Base-by-base conservation (phyloP, 2,888 invertebrate species). In the Lepetodrilus schrolli region DNA sequence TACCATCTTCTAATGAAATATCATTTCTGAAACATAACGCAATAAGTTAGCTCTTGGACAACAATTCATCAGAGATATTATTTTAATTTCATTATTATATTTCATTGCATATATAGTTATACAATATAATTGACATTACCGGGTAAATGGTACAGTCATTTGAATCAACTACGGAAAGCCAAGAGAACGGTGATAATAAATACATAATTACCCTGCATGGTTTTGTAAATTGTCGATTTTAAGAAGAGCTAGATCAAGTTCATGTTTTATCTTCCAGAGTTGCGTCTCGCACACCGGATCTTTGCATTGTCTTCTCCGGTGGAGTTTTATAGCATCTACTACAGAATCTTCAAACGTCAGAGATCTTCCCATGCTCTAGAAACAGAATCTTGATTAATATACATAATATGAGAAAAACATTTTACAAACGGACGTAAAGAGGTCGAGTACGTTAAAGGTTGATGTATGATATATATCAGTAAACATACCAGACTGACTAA, bases 401-500 rank as follows among this genome's bases (percentile, higher is more conserved):
- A n/a, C n/a, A n/a, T n/a, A n/a, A n/a, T n/a, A n/a, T n/a, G n/a
- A n/a, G n/a, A n/a, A n/a, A n/a, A n/a, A n/a, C n/a, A n/a, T n/a
- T n/a, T n/a, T n/a, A n/a, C n/a, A n/a, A n/a, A n/a, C n/a, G n/a
- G n/a, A n/a, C n/a, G n/a, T n/a, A n/a, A n/a, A n/a, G n/a, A n/a
- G n/a, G n/a, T n/a, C n/a, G n/a, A n/a, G n/a, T n/a, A n/a, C n/a
- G n/a, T n/a, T n/a, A n/a, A n/a, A n/a, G n/a, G n/a, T n/a, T n/a
- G n/a, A n/a, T n/a, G n/a, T n/a, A n/a, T n/a, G n/a, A n/a, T n/a
- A n/a, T n/a, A n/a, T n/a, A n/a, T n/a, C n/a, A n/a, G n/a, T n/a
- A n/a, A 10, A 93, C 93, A 93, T 91, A 94, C 98, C 95, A 98
- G 92, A 83, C 97, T 98, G 83, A 99, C 95, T 65, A 99, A 94